Evolutionary conservation across 2,888 invertebrate genomes (phyloP).

Genomic region (Pomacea canaliculata): DNA sequence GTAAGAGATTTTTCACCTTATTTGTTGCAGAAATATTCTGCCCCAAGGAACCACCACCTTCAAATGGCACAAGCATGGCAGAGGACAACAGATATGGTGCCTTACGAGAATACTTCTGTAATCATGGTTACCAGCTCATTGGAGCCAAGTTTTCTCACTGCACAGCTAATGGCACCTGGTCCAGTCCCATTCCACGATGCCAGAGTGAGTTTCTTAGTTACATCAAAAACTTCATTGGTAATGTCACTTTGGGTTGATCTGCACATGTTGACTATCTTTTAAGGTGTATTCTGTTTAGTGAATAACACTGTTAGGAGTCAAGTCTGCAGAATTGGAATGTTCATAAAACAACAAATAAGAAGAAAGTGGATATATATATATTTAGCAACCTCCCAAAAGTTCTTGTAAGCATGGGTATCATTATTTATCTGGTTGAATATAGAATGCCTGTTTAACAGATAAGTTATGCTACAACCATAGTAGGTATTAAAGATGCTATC

Average conservation of each 20-base stretch:
- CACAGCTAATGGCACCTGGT: constrained; percentile 49
- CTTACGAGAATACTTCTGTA: constrained; percentile 47
- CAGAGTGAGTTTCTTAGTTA: constrained; percentile 35
- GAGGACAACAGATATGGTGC: constrained; percentile 44
- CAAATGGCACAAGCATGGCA: constrained; percentile 40
- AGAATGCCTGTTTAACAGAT: too few species aligned
- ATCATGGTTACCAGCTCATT: constrained; percentile 41
- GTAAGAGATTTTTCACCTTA: background rate
- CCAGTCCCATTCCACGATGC: constrained; percentile 47
- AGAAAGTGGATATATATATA: too few species aligned
- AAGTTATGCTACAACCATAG: too few species aligned
- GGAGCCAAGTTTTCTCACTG: constrained; percentile 52
- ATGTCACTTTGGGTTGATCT: background rate
- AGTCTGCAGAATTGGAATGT: too few species aligned
- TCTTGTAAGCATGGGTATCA: too few species aligned
- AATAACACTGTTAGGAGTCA: too few species aligned
- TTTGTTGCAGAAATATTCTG: constrained; percentile 50
- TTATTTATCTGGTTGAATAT: too few species aligned
- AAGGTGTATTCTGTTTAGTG: too few species aligned
- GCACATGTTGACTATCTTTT: too few species aligned
- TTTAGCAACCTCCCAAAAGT: too few species aligned
- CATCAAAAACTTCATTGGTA: background rate
- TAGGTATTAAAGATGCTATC: background rate
- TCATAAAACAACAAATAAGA: too few species aligned
- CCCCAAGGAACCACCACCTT: constrained; percentile 47